phyloP scores from a whole-genome alignment of 2,113 vertebrate species.

The Corydoras maculifer region DNA sequence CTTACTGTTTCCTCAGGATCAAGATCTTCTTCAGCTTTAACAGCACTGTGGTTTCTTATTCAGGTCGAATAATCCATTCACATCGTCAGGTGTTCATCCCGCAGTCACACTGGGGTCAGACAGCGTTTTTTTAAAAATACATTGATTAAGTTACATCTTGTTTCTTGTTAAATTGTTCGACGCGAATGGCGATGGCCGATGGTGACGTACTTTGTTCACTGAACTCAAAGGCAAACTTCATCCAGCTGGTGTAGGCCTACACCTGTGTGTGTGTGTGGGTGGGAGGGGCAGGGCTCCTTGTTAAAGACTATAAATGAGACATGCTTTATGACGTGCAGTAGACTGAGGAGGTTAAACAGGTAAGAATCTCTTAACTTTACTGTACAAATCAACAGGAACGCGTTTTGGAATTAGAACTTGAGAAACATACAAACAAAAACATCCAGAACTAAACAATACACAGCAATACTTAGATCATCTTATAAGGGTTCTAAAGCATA shows the following conservation, averaged over 20 bases:
- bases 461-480: too few relatives aligned
- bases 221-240: conserved; percentile 48
- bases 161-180: neutral
- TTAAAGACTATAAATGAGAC: conserved; percentile 50
- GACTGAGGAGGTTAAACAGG: neutral
- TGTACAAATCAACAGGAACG: too few relatives aligned
- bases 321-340: conserved; percentile 23
- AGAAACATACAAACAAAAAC: too few relatives aligned
- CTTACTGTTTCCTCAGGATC: conserved; percentile 46
- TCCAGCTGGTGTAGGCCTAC: conserved; percentile 43
- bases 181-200: conserved; percentile 11
- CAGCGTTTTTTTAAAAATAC: neutral
- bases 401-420: too few relatives aligned
- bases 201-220: conserved; percentile 64
- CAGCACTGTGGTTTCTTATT: conserved; percentile 11
- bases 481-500: too few relatives aligned
- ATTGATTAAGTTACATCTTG: neutral
- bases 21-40: conserved; percentile 31
- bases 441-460: too few relatives aligned
- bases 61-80: conserved; percentile 56
- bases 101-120: neutral
- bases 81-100: neutral
- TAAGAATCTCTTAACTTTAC: too few relatives aligned
- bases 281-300: conserved; percentile 26
- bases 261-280: conserved; percentile 23